Evolutionary conservation across 2,888 invertebrate genomes (phyloP), one percentile per base, ranked within the genome.

Genomic region (Epinotia brunnichana): DNA sequence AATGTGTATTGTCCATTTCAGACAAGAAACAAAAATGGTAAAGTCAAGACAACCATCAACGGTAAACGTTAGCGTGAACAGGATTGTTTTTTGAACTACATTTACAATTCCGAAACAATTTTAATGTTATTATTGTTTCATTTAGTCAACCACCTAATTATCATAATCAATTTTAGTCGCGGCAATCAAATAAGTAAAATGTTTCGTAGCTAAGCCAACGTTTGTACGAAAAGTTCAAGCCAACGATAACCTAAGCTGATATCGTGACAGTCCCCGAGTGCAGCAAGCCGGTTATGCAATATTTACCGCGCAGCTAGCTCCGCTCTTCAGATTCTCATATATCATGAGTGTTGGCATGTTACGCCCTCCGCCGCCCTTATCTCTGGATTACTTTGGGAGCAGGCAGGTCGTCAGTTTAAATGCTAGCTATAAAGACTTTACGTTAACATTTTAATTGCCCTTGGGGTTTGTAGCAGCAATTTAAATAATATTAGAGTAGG

Each of bases 371-470:
- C 66, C 66, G 35, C 66, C 54, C 66, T 66, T 66, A 54, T 66
- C 66, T 41, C 64, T 13, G 54, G 53, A 66, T 41, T 66, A 66
- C 64, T 54, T 48, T 51, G 19, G 15, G 21, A 66, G 64, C 54
- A 24, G 66, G 19, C 54, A 66, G 66, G 35, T 66, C 66, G 66
- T 66, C 54, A 66, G 66, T 66, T 10, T 66, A 66, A 54, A 41
- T 56, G 66, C 66, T 41, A 7, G 54, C 66, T 66, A 66, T 66
- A 66, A 66, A 66, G 54, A 29, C 57, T 54, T 21, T 41, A 66
- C 41, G 54, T 56, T 66, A 54, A 66, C 66, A 66, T 56, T 66
- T 66, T 66, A 56, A 66, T 66, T 66, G 54, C 66, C 56, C 24
- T 66, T 5, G 66, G 66, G 66, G 41, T 62, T 66, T 56, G 66